phyloP scores from a whole-genome alignment of 2,797 vertebrate species.

The Propithecus deckenii region DNA sequence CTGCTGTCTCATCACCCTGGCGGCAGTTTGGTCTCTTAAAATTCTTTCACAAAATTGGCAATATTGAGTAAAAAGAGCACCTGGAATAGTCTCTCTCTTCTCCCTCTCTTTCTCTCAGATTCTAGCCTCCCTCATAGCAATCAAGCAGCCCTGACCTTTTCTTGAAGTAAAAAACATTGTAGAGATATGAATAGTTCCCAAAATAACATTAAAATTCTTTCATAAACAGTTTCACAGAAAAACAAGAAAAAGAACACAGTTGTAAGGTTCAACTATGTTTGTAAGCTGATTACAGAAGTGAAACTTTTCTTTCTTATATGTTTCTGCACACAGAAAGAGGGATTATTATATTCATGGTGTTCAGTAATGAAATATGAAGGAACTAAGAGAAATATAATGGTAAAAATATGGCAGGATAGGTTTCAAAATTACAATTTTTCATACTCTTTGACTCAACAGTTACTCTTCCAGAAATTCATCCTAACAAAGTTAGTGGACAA shows the following conservation, averaged over 20 bases:
- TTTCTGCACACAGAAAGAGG: not conserved
- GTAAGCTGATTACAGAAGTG: constrained; percentile 29
- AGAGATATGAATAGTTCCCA: not conserved
- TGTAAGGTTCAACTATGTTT: not conserved
- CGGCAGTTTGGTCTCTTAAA: not conserved
- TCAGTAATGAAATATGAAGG: constrained; percentile 3
- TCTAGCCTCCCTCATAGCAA: not conserved
- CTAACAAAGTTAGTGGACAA: not conserved
- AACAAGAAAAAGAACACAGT: not conserved
- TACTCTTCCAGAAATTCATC: constrained; percentile 4
- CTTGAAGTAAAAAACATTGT: not conserved
- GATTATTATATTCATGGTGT: not conserved
- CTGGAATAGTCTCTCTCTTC: not conserved
- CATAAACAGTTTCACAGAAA: not conserved
- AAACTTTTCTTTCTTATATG: constrained; percentile 32
- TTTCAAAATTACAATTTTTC: constrained; percentile 19
- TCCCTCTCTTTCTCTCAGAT: not conserved
- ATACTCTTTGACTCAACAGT: not conserved
- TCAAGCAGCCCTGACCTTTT: not conserved
- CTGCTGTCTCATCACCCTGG: not conserved
- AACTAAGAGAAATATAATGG: not conserved
- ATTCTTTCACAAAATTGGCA: not conserved
- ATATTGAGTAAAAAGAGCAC: not conserved
- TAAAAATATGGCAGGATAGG: not conserved
- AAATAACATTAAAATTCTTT: constrained; percentile 34